Evolutionary conservation across 2,888 invertebrate species (phyloP), one percentile per base, ranked within the genome.

Genomic region (Agrotis exclamationis): DNA sequence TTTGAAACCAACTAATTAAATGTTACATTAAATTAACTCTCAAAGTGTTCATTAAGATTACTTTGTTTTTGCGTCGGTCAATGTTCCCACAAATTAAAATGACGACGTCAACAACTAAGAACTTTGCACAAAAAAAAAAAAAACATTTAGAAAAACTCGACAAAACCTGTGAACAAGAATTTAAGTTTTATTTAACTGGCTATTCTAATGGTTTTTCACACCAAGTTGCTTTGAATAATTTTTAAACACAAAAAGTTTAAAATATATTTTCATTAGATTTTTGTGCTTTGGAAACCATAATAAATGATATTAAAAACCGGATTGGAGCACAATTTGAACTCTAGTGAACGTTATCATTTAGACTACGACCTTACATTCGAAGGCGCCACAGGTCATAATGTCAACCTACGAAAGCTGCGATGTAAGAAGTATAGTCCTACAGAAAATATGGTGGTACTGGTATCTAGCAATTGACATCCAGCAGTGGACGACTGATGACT

Each of bases 1-100:
- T 47, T 63, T 66, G n/a, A 33, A 56, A 56, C 66, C 54, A n/a
- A 33, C 33, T 58, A 54, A 59, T 54, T 59, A 58, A 39, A 53
- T 54, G 13, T 59, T 13, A 48, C 39, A 75, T 76, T 50, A 33
- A 76, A 69, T 59, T 69, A 75, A 16, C 20, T 74, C 75, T 50
- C 28, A 51, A 68, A 62, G 50, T 63, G 24, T 64, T 62, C 18
- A 79, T 54, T 62, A 67, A 11, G 20, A 63, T 24, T n/a, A 58
- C 33, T 67, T 11, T 44, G 33, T 69, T 69, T 76, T 69, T 54
- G 54, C 11, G 45, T 14, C 69, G 76, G 80, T 77, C 72, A 82
- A 64, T 73, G 60, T 74, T 80, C 83, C 45, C 80, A 70, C 68
- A 70, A 72, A 69, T 77, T 70, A 67, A 64, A 63, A 57, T 24